A percentile compares a stretch with the other conserved stretches of the same genome.
Evolutionary conservation across 2,888 invertebrate species (phyloP).

Genomic region (Chromoteleia sp.): DNA sequence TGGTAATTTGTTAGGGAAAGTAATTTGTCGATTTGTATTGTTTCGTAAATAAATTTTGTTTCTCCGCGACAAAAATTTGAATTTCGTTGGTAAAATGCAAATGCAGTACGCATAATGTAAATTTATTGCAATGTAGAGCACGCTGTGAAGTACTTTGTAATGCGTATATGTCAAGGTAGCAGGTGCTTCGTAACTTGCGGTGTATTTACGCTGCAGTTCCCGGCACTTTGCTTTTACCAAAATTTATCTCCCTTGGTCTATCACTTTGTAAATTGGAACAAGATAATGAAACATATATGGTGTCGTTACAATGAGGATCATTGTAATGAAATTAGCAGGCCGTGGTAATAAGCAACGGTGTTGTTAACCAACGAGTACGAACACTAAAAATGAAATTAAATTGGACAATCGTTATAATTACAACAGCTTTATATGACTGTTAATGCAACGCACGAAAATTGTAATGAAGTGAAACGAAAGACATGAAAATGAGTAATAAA

Average conservation of each 20-base stretch:
- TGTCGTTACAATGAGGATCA: no score
- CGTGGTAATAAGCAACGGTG: no score
- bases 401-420: no score
- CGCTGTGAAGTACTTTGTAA: conserved; percentile 53
- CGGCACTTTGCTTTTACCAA: conserved; percentile 79
- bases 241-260: conserved; percentile 75
- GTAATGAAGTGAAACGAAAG: no score
- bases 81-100: conserved; percentile 22
- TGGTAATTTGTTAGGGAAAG: conserved; percentile 13
- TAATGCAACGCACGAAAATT: no score
- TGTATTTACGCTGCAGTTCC: conserved; percentile 75
- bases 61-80: background rate
- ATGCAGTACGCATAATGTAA: conserved; percentile 43
- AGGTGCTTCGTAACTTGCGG: conserved; percentile 76
- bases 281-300: conserved; percentile 12
- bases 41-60: conserved; percentile 8
- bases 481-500: no score
- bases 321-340: no score
- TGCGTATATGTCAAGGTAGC: conserved; percentile 76
- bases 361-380: no score
- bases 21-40: conserved; percentile 3
- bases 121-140: conserved; percentile 47
- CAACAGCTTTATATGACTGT: no score
- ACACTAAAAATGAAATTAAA: no score
- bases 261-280: conserved; percentile 55